Percentiles rank a stretch among this genome's conserved stretches.
Conservation (phyloP, 1,140 invertebrate genomes). For the Oedothorax gibbosus region DNA sequence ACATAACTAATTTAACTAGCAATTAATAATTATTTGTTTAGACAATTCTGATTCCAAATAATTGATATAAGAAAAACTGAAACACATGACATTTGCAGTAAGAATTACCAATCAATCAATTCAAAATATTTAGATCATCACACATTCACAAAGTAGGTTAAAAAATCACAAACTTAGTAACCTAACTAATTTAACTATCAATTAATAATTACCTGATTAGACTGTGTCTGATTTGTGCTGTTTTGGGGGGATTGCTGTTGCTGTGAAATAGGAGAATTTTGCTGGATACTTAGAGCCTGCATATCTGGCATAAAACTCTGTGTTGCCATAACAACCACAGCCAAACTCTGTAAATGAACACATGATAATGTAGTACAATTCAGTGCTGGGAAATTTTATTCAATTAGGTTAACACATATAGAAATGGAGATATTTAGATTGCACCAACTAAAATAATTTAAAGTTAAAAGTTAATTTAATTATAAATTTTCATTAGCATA, state of each 20-base stretch:
- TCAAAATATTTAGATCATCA: not conserved
- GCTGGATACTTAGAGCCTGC: conserved; percentile 68
- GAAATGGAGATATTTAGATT: no score
- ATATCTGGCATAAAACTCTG: conserved; percentile 70
- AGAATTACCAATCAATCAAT: not conserved
- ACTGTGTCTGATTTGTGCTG: conserved; percentile 56
- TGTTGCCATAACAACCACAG: conserved; percentile 67
- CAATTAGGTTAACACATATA: no score
- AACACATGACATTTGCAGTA: no score
- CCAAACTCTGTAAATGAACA: conserved; percentile 59
- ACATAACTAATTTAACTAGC: not conserved
- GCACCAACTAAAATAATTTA: no score
- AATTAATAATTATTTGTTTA: not conserved
- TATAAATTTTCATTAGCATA: no score
- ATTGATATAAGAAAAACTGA: no score
- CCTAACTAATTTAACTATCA: not conserved
- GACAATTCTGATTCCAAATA: no score
- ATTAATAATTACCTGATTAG: conserved; percentile 45
- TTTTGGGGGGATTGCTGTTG: conserved; percentile 57
- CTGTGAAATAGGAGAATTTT: conserved; percentile 56
- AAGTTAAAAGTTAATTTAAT: no score
- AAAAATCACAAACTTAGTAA: not conserved
- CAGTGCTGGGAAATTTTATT: not conserved
- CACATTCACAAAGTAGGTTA: not conserved
- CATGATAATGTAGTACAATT: not conserved